These are phyloP conservation scores for Papilio aristodemus DNA, from an alignment of 1,140 invertebrate species.

Conservation along the genomic window DNA sequence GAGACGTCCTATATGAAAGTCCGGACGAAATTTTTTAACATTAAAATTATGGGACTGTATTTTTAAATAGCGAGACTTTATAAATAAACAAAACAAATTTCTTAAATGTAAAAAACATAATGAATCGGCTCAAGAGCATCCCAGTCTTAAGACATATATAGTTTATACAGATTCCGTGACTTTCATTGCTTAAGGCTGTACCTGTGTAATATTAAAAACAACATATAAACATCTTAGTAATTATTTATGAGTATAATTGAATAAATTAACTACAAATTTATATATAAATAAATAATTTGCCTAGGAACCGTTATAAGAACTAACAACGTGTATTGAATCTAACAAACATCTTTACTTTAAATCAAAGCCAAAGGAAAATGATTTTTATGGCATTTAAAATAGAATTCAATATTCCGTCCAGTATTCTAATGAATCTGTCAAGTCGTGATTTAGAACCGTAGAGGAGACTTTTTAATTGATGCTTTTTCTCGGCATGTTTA, in stretches of 20 bases:
- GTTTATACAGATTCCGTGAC: too few relatives aligned
- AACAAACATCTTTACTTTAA: conserved; percentile 10
- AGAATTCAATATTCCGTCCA: background rate
- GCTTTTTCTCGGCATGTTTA: conserved; percentile 35
- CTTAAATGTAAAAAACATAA: too few relatives aligned
- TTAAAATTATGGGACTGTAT: too few relatives aligned
- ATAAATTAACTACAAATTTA: background rate
- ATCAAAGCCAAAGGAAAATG: conserved; percentile 1
- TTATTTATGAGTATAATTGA: background rate
- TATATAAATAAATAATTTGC: conserved; percentile 5
- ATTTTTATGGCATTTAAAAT: background rate
- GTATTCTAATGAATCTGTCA: conserved; percentile 35
- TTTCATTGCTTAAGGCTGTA: too few relatives aligned
- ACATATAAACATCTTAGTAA: too few relatives aligned
- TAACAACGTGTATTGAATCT: conserved; percentile 28
- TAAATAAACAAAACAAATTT: too few relatives aligned
- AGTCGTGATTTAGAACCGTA: conserved; percentile 34
- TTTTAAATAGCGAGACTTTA: too few relatives aligned
- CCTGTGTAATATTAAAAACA: too few relatives aligned
- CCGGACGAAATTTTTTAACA: too few relatives aligned
- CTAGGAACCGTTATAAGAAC: conserved; percentile 26
- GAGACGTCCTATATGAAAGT: too few relatives aligned
- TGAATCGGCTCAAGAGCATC: too few relatives aligned
- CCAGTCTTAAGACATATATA: too few relatives aligned
- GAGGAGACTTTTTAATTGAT: conserved; percentile 33